Evolutionary conservation across 2,797 vertebrate species (phyloP).

Genomic region (Todus mexicanus): DNA sequence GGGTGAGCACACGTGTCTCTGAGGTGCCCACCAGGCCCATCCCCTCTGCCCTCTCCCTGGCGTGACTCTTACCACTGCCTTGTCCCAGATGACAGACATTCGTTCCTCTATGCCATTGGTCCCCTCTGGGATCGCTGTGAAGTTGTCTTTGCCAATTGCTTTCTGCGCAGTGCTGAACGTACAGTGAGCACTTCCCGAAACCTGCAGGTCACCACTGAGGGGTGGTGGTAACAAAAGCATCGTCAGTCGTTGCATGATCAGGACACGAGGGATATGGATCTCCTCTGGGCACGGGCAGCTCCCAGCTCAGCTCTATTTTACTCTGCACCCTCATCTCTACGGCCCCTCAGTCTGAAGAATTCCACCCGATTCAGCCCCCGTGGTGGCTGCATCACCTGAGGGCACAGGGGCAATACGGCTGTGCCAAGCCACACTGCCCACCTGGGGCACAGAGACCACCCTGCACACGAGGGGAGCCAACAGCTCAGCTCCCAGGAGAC

Average conservation of each 20-base stretch:
- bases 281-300: background rate
- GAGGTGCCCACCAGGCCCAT: background rate
- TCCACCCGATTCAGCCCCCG: background rate
- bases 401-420: background rate
- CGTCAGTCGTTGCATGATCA: background rate
- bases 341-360: background rate
- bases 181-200: conserved; percentile 93
- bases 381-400: background rate
- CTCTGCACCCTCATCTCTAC: background rate
- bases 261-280: background rate
- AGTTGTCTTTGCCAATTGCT: conserved; percentile 96
- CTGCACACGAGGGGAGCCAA: background rate
- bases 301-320: background rate
- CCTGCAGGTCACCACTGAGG: conserved; percentile 90
- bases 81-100: conserved; percentile 97
- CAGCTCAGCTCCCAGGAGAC: background rate
- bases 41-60: background rate
- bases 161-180: conserved; percentile 98
- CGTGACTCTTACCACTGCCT: conserved; percentile 87
- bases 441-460: background rate
- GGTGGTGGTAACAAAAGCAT: background rate
- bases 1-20: accelerated
- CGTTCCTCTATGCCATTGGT: conserved; percentile 95
- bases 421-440: accelerated
- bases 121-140: conserved; percentile 95